These are phyloP conservation scores for Zosterops hypoxanthus DNA, from an alignment of 2,113 vertebrate genomes.

Conservation along the genomic window DNA sequence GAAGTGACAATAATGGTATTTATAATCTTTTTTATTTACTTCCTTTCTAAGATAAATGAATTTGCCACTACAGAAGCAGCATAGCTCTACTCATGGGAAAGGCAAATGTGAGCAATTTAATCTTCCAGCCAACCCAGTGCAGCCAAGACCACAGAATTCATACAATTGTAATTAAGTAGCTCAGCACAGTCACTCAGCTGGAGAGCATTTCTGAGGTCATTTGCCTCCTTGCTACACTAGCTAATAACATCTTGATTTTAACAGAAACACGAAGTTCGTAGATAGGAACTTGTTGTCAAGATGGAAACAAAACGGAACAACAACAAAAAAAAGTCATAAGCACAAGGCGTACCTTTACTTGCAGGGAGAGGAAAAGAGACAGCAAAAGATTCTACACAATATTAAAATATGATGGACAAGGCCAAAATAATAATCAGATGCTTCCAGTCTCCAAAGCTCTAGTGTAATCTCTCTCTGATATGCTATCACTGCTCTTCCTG, in stretches of 20 bases:
- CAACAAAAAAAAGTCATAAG: not conserved
- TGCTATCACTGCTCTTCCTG: not conserved
- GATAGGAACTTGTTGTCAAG: not conserved
- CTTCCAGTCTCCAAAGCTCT: not conserved
- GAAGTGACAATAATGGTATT: not conserved
- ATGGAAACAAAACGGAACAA: not conserved
- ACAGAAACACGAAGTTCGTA: not conserved
- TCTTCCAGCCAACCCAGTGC: not conserved
- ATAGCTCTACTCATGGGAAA: not conserved
- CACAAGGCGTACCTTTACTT: not conserved
- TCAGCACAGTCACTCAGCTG: not conserved
- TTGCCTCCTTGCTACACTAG: not conserved
- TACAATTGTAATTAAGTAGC: not conserved
- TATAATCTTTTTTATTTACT: not conserved
- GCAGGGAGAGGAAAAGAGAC: not conserved
- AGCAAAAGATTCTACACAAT: not conserved
- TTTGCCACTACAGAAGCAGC: not conserved
- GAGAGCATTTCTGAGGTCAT: not conserved
- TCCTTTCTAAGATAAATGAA: not conserved
- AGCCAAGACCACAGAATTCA: conserved; percentile 13
- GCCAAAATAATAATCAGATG: not conserved
- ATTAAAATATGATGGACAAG: not conserved
- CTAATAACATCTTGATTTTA: not conserved
- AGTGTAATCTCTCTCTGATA: not conserved
- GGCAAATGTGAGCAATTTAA: not conserved